A percentile compares a stretch with the other conserved stretches of the same genome.
phyloP scores from a whole-genome alignment of 2,797 vertebrate genomes.

The Graptemys geographica region DNA sequence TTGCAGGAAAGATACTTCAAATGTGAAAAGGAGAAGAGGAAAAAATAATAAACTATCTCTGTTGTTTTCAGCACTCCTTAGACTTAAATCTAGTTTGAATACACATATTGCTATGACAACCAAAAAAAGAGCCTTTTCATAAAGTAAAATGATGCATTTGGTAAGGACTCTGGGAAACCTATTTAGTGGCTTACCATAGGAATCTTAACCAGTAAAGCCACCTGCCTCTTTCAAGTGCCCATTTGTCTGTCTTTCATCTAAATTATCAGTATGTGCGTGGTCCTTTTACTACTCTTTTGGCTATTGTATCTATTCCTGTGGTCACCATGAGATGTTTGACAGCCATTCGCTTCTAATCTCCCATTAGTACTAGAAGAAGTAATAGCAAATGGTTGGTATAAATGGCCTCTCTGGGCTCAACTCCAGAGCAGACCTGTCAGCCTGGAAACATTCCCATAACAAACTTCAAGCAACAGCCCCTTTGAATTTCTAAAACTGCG shows the following conservation, averaged over 20 bases:
- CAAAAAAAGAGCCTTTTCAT: neutral
- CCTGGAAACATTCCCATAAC: conserved; percentile 30
- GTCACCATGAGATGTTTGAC: neutral
- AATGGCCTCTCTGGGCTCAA: conserved; percentile 27
- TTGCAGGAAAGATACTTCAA: neutral
- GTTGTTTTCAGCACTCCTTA: neutral
- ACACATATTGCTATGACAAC: neutral
- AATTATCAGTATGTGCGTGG: neutral
- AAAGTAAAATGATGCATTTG: neutral
- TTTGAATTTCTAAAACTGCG: neutral
- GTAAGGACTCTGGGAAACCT: neutral
- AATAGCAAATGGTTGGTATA: conserved; percentile 26
- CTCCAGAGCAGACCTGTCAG: conserved; percentile 28
- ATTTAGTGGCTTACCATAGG: neutral
- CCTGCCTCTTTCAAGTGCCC: neutral
- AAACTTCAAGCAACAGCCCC: conserved; percentile 18
- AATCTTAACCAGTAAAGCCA: neutral
- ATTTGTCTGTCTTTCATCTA: neutral
- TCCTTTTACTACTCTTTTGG: neutral
- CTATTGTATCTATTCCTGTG: neutral
- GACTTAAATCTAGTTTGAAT: neutral
- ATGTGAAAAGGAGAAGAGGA: neutral
- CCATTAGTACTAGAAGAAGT: neutral
- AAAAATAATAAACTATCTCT: neutral
- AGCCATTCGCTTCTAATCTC: conserved; percentile 35